Conservation (phyloP, 2,113 vertebrate genomes). For the Hemicordylus capensis region DNA sequence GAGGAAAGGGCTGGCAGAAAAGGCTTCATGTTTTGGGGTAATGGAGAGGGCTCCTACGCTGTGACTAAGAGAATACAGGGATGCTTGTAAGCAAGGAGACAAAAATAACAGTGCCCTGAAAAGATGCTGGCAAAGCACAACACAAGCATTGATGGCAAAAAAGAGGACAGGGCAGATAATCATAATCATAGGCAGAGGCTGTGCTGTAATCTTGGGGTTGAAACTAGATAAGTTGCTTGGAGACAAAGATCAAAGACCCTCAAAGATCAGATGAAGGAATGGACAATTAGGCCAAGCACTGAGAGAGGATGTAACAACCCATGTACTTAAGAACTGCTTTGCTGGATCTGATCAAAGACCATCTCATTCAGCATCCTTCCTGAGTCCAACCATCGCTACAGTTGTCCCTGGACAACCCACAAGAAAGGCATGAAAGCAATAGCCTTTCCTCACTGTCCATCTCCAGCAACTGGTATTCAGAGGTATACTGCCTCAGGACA, state of each 20-base stretch:
- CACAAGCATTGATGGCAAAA: not conserved
- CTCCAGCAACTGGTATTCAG: not conserved
- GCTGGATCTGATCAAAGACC: not conserved
- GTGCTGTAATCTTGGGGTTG: not conserved
- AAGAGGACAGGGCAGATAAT: not conserved
- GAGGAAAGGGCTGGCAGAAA: not conserved
- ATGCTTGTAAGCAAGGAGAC: not conserved
- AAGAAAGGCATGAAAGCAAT: not conserved
- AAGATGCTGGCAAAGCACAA: not conserved
- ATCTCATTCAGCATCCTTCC: not conserved
- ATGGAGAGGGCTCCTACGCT: not conserved
- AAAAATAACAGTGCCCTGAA: not conserved
- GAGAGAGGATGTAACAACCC: not conserved
- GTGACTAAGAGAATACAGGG: not conserved
- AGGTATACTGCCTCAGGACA: not conserved
- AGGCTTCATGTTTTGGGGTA: not conserved
- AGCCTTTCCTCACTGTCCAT: not conserved
- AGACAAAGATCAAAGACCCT: not conserved
- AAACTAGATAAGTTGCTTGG: not conserved
- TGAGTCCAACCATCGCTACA: not conserved
- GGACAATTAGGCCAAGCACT: not conserved
- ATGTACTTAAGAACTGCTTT: not conserved
- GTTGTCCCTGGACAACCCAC: not conserved
- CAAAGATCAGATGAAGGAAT: not conserved
- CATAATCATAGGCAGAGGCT: not conserved